Conservation (phyloP, 1,140 invertebrate species). For the Cyclargus thomasi region DNA sequence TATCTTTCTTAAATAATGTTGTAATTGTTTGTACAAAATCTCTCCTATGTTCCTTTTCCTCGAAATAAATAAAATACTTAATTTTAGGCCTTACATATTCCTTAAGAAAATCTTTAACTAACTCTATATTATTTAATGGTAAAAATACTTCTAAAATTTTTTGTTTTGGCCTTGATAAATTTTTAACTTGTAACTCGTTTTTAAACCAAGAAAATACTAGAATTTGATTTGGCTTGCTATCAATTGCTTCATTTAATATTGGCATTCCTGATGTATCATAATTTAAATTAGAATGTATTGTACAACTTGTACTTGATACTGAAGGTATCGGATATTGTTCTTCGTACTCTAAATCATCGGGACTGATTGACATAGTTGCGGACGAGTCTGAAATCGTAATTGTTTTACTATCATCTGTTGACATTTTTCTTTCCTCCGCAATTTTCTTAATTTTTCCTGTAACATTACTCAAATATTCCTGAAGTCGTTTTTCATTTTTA, state of each 20-base stretch:
- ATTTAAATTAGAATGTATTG: slow-evolving; percentile 27
- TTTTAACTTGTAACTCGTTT: slow-evolving; percentile 25
- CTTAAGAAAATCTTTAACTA: slow-evolving; percentile 31
- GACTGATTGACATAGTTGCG: slow-evolving; percentile 7
- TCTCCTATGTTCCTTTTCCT: slow-evolving; percentile 24
- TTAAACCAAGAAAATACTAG: slow-evolving; percentile 27
- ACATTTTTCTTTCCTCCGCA: neutral
- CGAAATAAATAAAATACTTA: slow-evolving; percentile 34
- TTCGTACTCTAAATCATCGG: slow-evolving; percentile 4
- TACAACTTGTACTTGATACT: slow-evolving; percentile 19
- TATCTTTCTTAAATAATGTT: slow-evolving; percentile 30
- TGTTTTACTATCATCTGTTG: neutral
- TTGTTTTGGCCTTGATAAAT: slow-evolving; percentile 24
- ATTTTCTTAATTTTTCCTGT: neutral
- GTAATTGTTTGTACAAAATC: slow-evolving; percentile 24
- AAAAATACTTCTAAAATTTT: slow-evolving; percentile 28
- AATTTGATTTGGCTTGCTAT: slow-evolving; percentile 36
- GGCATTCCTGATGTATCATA: slow-evolving; percentile 26
- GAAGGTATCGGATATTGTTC: slow-evolving; percentile 24
- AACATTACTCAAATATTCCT: neutral
- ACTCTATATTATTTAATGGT: slow-evolving; percentile 25
- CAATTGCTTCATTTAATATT: slow-evolving; percentile 31
- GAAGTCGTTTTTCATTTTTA: neutral
- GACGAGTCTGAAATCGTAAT: slow-evolving; percentile 16
- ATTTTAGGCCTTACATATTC: slow-evolving; percentile 29